Conservation (phyloP, 2,113 vertebrate genomes). For the Pteruthius melanotis region DNA sequence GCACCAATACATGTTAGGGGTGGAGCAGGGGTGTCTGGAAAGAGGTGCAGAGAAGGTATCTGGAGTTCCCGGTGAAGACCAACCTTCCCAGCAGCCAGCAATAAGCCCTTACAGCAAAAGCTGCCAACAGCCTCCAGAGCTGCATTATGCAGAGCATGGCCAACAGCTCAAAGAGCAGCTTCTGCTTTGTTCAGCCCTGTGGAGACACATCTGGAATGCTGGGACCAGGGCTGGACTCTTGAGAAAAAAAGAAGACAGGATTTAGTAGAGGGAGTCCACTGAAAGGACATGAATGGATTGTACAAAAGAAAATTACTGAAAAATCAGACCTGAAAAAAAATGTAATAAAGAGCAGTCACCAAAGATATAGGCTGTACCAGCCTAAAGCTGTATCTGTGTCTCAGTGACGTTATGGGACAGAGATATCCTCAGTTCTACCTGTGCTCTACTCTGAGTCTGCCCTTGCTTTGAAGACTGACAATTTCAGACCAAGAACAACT, state of each 20-base stretch:
- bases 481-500: neutral
- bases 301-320: neutral
- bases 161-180: neutral
- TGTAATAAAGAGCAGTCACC: neutral
- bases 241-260: too few species aligned
- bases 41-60: neutral
- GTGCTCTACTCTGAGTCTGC: neutral
- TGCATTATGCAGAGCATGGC: neutral
- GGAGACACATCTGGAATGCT: neutral
- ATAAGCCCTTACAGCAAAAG: neutral
- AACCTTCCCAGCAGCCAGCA: neutral
- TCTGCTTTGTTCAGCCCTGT: neutral
- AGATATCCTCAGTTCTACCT: neutral
- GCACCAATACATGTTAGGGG: accelerated
- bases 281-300: neutral
- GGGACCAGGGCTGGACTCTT: neutral
- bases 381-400: neutral
- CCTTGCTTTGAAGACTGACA: neutral
- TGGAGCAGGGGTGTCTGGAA: neutral
- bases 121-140: accelerated
- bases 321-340: neutral
- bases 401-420: neutral
- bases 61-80: neutral
- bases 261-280: neutral
- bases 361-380: neutral